phyloP scores from a whole-genome alignment of 1,140 invertebrate species.

The Papilio polyxenes region DNA sequence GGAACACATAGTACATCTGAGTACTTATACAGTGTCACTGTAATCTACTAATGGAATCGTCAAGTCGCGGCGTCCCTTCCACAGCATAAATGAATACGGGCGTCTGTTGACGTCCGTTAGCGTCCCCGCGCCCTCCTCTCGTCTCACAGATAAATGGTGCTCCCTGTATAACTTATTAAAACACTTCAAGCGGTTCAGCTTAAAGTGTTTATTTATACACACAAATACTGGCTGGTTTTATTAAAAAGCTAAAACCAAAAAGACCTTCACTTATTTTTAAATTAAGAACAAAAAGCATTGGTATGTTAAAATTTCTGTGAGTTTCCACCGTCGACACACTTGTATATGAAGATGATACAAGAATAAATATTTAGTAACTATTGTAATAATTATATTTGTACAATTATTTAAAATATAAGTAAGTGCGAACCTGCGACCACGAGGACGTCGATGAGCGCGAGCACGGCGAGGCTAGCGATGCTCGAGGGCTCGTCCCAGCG shows the following conservation, averaged over 20 bases:
- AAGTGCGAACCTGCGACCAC: constrained; percentile 83
- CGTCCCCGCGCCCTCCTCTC: not conserved
- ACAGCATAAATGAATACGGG: constrained; percentile 38
- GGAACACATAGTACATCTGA: not conserved
- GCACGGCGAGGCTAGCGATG: constrained; percentile 87
- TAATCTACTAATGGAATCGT: constrained; percentile 41
- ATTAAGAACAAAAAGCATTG: not conserved
- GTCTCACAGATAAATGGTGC: constrained; percentile 24
- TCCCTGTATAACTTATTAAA: constrained; percentile 34
- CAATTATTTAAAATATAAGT: constrained; percentile 11
- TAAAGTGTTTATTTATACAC: constrained; percentile 2
- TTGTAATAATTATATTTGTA: not conserved
- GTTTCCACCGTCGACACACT: too few relatives aligned
- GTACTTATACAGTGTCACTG: constrained; percentile 14
- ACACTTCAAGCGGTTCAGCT: constrained; percentile 38
- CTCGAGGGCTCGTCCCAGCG: constrained; percentile 88
- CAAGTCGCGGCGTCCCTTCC: constrained; percentile 15
- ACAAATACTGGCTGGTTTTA: constrained; percentile 19
- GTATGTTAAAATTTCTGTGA: not conserved
- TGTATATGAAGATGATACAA: too few relatives aligned
- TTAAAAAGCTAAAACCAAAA: not conserved
- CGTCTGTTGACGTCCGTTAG: not conserved
- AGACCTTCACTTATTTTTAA: constrained; percentile 10
- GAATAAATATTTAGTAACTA: too few relatives aligned
- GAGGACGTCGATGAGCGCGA: constrained; percentile 91